Percentiles rank a stretch among this genome's conserved stretches.
phyloP scores from a whole-genome alignment of 2,888 invertebrate genomes.

The Epinotia ramella region DNA sequence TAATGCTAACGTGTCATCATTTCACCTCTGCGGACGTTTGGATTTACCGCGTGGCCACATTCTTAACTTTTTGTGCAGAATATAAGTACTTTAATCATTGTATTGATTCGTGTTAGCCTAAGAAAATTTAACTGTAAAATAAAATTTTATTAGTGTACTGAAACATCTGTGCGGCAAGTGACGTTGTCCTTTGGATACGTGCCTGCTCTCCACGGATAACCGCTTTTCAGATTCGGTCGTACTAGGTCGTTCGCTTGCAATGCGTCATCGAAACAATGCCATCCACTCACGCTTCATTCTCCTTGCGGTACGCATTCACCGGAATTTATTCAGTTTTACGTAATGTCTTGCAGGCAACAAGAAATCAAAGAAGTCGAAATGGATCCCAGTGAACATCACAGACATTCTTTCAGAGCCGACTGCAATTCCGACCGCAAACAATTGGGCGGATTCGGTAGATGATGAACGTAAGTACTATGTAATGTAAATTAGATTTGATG shows the following conservation, averaged over 20 bases:
- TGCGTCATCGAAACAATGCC: constrained; percentile 77
- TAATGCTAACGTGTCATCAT: constrained; percentile 84
- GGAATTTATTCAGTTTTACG: constrained; percentile 49
- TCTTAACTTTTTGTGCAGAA: constrained; percentile 62
- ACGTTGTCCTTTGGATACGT: constrained; percentile 55
- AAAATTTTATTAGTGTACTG: constrained; percentile 52
- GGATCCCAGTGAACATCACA: constrained; percentile 92
- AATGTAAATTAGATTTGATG: constrained; percentile 20
- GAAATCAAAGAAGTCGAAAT: constrained; percentile 94
- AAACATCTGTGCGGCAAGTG: constrained; percentile 55
- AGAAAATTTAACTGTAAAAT: constrained; percentile 49
- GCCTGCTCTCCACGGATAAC: constrained; percentile 66
- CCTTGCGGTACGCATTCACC: constrained; percentile 48
- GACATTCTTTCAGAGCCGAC: constrained; percentile 92
- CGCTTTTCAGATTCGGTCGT: constrained; percentile 73
- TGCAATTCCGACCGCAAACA: constrained; percentile 85
- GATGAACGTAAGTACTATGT: constrained; percentile 87
- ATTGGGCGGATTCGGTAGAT: constrained; percentile 94
- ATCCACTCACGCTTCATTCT: constrained; percentile 53
- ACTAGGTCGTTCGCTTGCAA: constrained; percentile 77
- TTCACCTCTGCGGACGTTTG: constrained; percentile 83
- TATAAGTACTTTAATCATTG: constrained; percentile 54
- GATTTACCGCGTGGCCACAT: constrained; percentile 85
- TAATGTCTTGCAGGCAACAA: constrained; percentile 88
- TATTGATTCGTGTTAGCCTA: constrained; percentile 51